Evolutionary conservation across 2,888 invertebrate species (phyloP).

Genomic region (Agrilus mali): DNA sequence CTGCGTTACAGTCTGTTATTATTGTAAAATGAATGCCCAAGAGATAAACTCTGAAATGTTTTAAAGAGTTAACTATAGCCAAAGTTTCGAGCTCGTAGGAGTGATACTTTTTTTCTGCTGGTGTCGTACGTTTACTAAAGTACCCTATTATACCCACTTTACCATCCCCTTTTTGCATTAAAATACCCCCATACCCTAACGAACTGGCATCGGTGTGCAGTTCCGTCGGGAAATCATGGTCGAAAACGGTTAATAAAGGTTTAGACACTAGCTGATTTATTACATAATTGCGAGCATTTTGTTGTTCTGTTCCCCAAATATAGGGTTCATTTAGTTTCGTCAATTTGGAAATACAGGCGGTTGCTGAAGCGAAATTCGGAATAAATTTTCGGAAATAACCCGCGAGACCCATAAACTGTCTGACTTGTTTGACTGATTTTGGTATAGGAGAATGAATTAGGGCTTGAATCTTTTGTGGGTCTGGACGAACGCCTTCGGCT

Average conservation of each 20-base stretch:
- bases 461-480: constrained; percentile 9
- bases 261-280: constrained; percentile 4
- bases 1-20: constrained; percentile 2
- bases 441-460: constrained; percentile 13
- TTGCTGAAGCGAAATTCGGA: constrained; percentile 11
- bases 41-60: constrained; percentile 15
- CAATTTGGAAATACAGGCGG: constrained; percentile 10
- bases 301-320: constrained; percentile 8
- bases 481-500: constrained; percentile 10
- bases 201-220: constrained; percentile 19
- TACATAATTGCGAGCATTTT: constrained; percentile 5
- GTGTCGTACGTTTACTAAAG: constrained; percentile 13
- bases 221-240: constrained; percentile 11
- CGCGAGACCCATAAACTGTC: too few relatives aligned
- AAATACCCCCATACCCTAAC: constrained; percentile 15
- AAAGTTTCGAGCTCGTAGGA: constrained; percentile 18
- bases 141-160: constrained; percentile 12
- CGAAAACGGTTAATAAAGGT: constrained; percentile 18
- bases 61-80: constrained; percentile 17
- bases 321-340: constrained; percentile 8
- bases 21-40: constrained; percentile 14
- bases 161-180: constrained; percentile 15
- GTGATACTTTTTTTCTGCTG: constrained; percentile 16
- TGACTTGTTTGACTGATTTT: constrained; percentile 9
- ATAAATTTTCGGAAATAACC: constrained; percentile 17